These are phyloP conservation scores for Zoroaster sp. DNA, from an alignment of 53 echinoderm and acorn worm species.

Conservation along the genomic window DNA sequence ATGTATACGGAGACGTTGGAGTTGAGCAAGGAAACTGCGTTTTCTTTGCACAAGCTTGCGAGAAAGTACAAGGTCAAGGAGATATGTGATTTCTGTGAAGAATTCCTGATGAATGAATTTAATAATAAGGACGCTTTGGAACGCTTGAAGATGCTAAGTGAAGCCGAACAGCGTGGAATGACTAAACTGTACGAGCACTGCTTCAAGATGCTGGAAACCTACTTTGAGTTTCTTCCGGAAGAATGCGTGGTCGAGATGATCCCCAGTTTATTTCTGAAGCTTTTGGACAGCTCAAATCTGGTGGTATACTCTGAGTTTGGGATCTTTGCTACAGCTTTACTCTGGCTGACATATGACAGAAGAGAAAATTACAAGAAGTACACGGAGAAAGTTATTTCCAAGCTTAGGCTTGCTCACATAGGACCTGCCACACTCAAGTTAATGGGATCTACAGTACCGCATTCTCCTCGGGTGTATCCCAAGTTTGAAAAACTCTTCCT, in stretches of 20 bases:
- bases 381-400: background rate
- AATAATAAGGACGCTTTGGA: background rate
- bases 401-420: background rate
- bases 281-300: background rate
- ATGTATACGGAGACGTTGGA: conserved; percentile 64
- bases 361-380: background rate
- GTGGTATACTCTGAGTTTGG: background rate
- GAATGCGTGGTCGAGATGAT: background rate
- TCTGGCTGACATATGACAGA: background rate
- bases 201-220: background rate
- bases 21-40: conserved; percentile 54
- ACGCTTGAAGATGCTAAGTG: background rate
- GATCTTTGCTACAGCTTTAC: background rate
- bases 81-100: conserved; percentile 59
- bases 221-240: background rate
- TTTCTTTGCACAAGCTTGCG: conserved; percentile 68
- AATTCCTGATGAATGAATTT: conserved; percentile 25
- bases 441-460: no score
- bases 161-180: conserved; percentile 2
- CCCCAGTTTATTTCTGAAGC: background rate
- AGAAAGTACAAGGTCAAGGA: conserved; percentile 77
- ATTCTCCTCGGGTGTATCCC: background rate
- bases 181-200: background rate
- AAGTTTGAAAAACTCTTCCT: background rate
- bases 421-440: background rate